phyloP scores from a whole-genome alignment of 2,113 vertebrate species.

The Melanerpes aurifrons region DNA sequence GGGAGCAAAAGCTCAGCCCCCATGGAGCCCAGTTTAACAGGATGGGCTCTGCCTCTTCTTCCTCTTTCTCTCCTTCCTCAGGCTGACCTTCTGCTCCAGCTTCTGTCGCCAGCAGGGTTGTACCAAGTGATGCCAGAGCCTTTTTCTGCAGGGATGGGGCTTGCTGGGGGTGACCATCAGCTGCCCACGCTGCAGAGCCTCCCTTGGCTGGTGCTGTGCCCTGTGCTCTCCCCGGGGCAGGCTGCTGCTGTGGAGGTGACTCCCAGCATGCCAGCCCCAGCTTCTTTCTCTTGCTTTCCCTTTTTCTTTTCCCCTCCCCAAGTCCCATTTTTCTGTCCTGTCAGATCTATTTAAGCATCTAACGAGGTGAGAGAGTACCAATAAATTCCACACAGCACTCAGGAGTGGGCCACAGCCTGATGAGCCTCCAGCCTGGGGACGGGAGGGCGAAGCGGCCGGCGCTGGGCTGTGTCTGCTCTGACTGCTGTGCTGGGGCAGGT shows the following conservation, averaged over 20 bases:
- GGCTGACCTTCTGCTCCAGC: not conserved
- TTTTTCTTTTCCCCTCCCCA: not conserved
- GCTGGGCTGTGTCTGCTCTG: conserved; percentile 39
- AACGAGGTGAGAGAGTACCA: conserved; percentile 80
- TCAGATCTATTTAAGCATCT: conserved; percentile 82
- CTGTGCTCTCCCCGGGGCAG: not conserved
- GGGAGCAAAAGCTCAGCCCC: not conserved
- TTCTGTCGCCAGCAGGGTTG: not conserved
- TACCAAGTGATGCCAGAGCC: not conserved
- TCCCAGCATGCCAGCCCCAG: not conserved
- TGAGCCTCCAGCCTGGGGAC: conserved; percentile 69
- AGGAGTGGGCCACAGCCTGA: conserved; percentile 73
- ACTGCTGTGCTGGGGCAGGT: conserved; percentile 67
- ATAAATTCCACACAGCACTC: conserved; percentile 80
- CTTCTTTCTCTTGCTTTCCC: not conserved
- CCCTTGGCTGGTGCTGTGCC: rapidly evolving
- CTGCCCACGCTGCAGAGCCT: not conserved
- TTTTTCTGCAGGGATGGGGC: not conserved
- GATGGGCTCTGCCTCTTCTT: not conserved
- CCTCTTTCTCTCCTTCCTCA: not conserved
- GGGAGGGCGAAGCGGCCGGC: conserved; percentile 41
- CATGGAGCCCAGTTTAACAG: not conserved
- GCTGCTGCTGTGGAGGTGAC: conserved; percentile 63
- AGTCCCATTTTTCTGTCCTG: conserved; percentile 78
- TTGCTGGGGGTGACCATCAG: not conserved